phyloP scores from a whole-genome alignment of 2,113 vertebrate genomes.

The Xerus inauris region DNA sequence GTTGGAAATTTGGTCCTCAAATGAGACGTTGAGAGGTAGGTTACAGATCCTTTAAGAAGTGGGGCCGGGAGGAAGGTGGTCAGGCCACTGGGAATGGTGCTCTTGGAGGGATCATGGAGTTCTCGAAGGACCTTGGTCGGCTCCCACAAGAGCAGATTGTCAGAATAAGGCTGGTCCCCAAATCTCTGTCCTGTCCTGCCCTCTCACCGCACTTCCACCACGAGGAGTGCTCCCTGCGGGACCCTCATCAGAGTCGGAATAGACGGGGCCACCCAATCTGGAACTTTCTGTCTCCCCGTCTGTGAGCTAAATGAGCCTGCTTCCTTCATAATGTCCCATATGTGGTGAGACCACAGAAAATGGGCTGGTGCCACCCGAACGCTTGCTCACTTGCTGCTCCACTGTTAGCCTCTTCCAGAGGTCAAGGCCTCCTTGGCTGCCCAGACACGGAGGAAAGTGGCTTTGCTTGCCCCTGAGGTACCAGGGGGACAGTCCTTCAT shows the following conservation, averaged over 20 bases:
- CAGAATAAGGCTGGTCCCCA: neutral
- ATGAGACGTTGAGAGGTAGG: too few species aligned
- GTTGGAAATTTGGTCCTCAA: neutral
- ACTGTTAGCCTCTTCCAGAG: neutral
- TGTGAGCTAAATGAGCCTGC: neutral
- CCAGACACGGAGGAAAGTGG: neutral
- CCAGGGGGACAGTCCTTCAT: too few species aligned
- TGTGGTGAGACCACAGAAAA: neutral
- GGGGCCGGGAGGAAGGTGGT: neutral
- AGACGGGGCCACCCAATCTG: neutral
- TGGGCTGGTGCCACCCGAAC: neutral
- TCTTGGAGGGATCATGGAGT: neutral
- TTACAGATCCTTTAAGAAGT: neutral
- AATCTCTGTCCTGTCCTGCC: neutral
- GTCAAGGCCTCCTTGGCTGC: neutral
- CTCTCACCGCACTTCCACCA: neutral
- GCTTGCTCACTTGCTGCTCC: neutral
- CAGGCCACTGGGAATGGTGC: too few species aligned
- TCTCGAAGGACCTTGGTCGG: neutral
- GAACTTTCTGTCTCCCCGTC: neutral
- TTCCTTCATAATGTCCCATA: neutral
- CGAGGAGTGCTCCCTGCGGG: neutral
- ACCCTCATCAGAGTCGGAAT: neutral
- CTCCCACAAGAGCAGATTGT: neutral
- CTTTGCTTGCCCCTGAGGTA: neutral